Percentiles rank a stretch among this genome's conserved stretches.
Conservation (phyloP, 2,113 vertebrate species). For the Dromaius novaehollandiae region DNA sequence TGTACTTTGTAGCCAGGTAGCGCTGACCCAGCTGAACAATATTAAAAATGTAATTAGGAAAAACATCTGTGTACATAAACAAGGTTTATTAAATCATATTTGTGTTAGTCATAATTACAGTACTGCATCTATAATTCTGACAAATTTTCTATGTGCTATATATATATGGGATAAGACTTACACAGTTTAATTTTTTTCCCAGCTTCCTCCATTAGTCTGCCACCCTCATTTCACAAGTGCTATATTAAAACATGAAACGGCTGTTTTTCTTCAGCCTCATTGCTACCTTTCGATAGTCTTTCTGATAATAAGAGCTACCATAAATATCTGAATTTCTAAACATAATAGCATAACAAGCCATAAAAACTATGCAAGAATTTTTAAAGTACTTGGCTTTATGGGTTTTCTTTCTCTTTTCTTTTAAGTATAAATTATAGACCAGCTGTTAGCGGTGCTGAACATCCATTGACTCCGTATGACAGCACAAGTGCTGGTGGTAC, state of each 20-base stretch:
- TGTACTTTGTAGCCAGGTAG: background rate
- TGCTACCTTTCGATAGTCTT: background rate
- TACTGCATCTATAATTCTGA: background rate
- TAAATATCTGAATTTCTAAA: background rate
- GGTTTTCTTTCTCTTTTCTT: background rate
- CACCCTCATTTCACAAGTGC: background rate
- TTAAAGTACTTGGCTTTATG: background rate
- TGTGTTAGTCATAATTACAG: background rate
- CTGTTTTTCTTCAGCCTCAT: background rate
- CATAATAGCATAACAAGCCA: background rate
- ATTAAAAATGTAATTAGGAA: background rate
- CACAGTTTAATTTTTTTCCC: background rate
- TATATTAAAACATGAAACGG: background rate
- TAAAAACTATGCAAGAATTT: background rate
- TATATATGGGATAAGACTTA: accelerated
- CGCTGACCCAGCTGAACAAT: background rate
- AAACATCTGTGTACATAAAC: background rate
- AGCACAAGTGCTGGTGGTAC: background rate
- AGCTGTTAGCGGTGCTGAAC: accelerated
- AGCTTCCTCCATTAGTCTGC: background rate
- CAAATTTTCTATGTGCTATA: accelerated
- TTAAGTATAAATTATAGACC: background rate
- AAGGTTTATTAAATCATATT: background rate
- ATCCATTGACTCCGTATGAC: background rate
- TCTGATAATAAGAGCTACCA: background rate